These are phyloP conservation scores for Linurgus olivaceus DNA, from an alignment of 2,797 vertebrate genomes.

Conservation along the genomic window DNA sequence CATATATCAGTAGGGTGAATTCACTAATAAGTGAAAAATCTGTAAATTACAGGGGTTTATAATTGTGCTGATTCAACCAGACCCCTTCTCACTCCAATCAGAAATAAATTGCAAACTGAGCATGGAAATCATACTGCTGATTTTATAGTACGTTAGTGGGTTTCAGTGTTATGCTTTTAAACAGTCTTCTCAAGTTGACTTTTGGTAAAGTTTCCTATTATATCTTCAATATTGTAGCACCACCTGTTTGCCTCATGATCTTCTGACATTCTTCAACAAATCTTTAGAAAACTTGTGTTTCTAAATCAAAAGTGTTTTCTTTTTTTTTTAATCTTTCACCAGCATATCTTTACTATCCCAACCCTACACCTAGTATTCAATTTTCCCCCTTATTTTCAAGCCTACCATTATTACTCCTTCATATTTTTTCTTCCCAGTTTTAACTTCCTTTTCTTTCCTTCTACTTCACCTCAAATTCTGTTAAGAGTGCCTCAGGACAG, in stretches of 20 bases:
- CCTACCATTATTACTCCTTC: background rate
- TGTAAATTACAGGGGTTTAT: background rate
- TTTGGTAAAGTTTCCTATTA: background rate
- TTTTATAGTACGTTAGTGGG: background rate
- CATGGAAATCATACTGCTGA: background rate
- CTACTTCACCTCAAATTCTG: background rate
- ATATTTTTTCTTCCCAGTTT: background rate
- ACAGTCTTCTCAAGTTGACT: background rate
- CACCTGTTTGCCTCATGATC: background rate
- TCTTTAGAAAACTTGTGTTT: background rate
- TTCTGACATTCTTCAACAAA: background rate
- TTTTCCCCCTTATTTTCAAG: background rate
- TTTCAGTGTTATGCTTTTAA: background rate
- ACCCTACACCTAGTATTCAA: background rate
- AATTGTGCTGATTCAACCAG: background rate
- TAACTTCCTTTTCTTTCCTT: background rate
- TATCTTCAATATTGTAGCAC: accelerated
- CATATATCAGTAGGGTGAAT: background rate
- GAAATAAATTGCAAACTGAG: background rate
- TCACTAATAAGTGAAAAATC: background rate
- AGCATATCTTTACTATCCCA: background rate
- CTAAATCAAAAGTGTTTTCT: background rate
- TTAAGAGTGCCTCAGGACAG: background rate
- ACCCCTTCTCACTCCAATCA: background rate
- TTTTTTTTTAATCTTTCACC: background rate